phyloP scores from a whole-genome alignment of 2,797 vertebrate genomes.

The Neoniphon sammara region DNA sequence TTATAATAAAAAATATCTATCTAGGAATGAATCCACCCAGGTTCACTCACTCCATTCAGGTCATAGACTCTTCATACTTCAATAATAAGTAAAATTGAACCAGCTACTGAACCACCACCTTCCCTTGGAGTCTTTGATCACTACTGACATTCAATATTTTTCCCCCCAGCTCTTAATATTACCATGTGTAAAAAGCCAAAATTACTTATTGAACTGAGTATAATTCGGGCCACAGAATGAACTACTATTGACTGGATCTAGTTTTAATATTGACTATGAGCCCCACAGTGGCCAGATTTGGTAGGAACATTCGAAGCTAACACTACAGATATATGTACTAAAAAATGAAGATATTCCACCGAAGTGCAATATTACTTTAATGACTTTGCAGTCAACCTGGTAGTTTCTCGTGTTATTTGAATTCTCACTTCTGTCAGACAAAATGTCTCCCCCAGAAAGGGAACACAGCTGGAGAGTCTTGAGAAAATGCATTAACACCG shows the following conservation, averaged over 20 bases:
- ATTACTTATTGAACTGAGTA: constrained; percentile 65
- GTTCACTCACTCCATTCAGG: too few relatives aligned
- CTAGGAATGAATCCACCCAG: too few relatives aligned
- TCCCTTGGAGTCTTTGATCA: constrained; percentile 53
- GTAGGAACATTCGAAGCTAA: neutral
- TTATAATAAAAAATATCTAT: too few relatives aligned
- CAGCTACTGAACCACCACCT: constrained; percentile 35
- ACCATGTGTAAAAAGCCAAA: constrained; percentile 60
- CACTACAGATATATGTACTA: too few relatives aligned
- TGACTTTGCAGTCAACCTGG: constrained; percentile 26
- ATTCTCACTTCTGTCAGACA: constrained; percentile 31
- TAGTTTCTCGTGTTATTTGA: constrained; percentile 23
- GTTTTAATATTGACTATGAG: constrained; percentile 6
- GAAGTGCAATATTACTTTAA: neutral
- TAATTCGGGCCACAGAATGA: constrained; percentile 52
- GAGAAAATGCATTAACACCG: constrained; percentile 54
- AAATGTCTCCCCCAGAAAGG: constrained; percentile 25
- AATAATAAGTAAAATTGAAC: constrained; percentile 45
- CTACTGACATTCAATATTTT: constrained; percentile 51
- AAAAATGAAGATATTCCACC: too few relatives aligned
- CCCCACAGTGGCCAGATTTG: constrained; percentile 23
- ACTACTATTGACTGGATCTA: constrained; percentile 52
- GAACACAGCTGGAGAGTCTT: constrained; percentile 42
- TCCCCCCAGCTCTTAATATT: constrained; percentile 49
- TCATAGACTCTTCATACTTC: too few relatives aligned